phyloP scores from a whole-genome alignment of 53 echinoderm and acorn worm species.

The Echinarachnius parma region DNA sequence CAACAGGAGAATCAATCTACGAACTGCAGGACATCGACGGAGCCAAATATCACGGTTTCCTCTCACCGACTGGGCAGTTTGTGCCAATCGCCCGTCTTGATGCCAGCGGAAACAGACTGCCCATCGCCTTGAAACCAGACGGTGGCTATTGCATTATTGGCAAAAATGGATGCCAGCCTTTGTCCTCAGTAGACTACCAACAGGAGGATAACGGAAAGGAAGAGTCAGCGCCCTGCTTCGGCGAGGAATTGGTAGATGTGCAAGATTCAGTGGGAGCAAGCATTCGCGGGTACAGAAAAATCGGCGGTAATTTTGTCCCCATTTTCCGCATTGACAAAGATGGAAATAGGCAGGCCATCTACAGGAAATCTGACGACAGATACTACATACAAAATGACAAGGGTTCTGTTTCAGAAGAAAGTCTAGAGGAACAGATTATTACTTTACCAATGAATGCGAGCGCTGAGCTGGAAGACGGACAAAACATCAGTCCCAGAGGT shows the following conservation, averaged over 20 bases:
- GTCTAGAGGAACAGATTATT: background rate
- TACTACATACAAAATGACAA: conserved; percentile 1
- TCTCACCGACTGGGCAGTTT: conserved; percentile 37
- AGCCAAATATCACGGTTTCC: conserved; percentile 26
- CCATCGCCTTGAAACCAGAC: conserved; percentile 49
- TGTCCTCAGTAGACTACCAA: background rate
- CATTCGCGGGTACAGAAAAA: conserved; percentile 1
- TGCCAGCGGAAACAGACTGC: conserved; percentile 28
- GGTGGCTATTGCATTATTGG: conserved; percentile 36
- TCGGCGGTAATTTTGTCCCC: conserved; percentile 26
- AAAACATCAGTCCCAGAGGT: too few relatives aligned
- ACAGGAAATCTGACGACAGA: conserved; percentile 30
- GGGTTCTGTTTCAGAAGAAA: background rate
- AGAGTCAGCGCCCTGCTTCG: conserved; percentile 1
- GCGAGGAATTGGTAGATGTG: background rate
- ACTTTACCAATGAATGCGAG: background rate
- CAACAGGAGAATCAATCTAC: conserved; percentile 14
- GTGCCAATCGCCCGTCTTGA: conserved; percentile 40
- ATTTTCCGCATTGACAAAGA: background rate
- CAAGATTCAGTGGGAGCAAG: background rate
- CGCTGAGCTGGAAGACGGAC: too few relatives aligned
- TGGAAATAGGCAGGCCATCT: conserved; percentile 4
- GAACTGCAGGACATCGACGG: conserved; percentile 31
- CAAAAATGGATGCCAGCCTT: background rate
- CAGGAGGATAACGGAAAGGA: conserved; percentile 12